Evolutionary conservation across 2,888 invertebrate species (phyloP).

Genomic region (Hypercompe scribonia): DNA sequence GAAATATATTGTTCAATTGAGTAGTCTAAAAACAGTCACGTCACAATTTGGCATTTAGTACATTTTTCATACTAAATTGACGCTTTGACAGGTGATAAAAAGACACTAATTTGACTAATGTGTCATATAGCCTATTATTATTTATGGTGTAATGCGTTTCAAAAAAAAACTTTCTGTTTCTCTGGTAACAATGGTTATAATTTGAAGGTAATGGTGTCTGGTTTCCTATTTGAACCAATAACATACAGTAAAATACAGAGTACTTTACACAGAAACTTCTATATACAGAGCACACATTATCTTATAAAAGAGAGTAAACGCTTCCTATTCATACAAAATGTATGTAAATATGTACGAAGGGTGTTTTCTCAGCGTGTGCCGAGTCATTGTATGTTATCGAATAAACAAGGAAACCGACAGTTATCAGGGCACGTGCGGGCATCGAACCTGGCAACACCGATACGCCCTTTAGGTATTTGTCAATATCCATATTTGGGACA

Average conservation of each 20-base stretch:
- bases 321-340: conserved; percentile 11
- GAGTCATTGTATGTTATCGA: conserved; percentile 56
- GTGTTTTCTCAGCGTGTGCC: conserved; percentile 42
- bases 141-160: neutral
- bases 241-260: neutral
- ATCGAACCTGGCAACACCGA: conserved; percentile 52
- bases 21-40: no score
- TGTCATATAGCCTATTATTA: no score
- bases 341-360: conserved; percentile 30
- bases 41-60: no score
- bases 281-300: conserved; percentile 4
- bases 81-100: no score
- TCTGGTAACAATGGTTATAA: no score
- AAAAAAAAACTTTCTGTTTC: neutral
- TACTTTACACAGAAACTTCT: neutral
- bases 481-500: conserved; percentile 15
- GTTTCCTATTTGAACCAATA: conserved; percentile 8
- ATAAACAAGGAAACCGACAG: conserved; percentile 58
- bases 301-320: conserved; percentile 8
- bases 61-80: no score
- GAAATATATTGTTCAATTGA: no score
- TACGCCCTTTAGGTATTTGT: conserved; percentile 33
- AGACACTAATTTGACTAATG: no score
- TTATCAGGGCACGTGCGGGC: conserved; percentile 61
- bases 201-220: neutral